Evolutionary conservation across 1,140 invertebrate genomes (phyloP).

Genomic region (Micrasema longulum): DNA sequence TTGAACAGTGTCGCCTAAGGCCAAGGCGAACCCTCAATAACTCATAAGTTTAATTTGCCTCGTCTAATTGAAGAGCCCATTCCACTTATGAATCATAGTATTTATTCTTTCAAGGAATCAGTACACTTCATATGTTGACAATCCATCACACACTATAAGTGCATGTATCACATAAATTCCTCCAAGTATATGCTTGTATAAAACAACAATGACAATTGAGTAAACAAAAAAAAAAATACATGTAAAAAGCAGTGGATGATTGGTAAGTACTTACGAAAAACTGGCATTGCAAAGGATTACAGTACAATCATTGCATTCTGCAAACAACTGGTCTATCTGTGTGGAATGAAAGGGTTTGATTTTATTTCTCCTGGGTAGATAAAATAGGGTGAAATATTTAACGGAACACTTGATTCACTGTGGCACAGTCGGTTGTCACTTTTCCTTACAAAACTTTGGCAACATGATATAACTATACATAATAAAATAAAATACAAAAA

Average conservation of each 20-base stretch:
- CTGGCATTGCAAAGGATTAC: slow-evolving; percentile 29
- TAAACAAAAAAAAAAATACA: slow-evolving; percentile 33
- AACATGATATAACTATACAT: slow-evolving; percentile 27
- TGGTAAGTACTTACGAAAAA: slow-evolving; percentile 29
- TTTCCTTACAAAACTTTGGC: slow-evolving; percentile 32
- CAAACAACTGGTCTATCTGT: slow-evolving; percentile 32
- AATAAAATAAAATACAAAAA: too few species aligned
- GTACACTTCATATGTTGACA: slow-evolving; percentile 22
- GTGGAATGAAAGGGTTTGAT: slow-evolving; percentile 31
- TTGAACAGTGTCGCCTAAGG: slow-evolving; percentile 1
- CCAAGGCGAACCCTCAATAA: slow-evolving; percentile 19
- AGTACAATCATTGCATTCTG: slow-evolving; percentile 32
- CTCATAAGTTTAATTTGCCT: slow-evolving; percentile 20
- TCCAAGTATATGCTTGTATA: slow-evolving; percentile 30
- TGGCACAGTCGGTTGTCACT: slow-evolving; percentile 28
- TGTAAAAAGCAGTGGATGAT: slow-evolving; percentile 33
- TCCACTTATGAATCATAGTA: slow-evolving; percentile 25
- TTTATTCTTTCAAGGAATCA: slow-evolving; percentile 32
- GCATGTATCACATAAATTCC: slow-evolving; percentile 32
- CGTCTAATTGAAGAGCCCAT: slow-evolving; percentile 27
- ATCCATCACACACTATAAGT: slow-evolving; percentile 22
- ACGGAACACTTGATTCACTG: slow-evolving; percentile 35
- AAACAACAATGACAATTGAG: slow-evolving; percentile 32
- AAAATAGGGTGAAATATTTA: slow-evolving; percentile 30
- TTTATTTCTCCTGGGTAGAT: slow-evolving; percentile 34